These are phyloP conservation scores for Thamnaconus septentrionalis DNA, from an alignment of 2,113 vertebrate species.

Conservation along the genomic window DNA sequence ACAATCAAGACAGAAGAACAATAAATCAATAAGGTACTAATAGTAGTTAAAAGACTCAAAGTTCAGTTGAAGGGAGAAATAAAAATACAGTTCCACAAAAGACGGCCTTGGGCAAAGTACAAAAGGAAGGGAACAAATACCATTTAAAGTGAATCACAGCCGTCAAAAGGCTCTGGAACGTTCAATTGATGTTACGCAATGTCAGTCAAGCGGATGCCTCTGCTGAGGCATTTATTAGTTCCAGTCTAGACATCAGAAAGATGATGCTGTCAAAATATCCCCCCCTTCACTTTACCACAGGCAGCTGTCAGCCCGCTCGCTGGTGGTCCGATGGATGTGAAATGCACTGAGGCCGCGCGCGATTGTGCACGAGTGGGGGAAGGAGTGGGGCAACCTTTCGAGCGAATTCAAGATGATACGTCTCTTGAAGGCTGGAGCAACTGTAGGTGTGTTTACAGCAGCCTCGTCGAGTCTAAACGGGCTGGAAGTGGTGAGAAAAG, in stretches of 20 bases:
- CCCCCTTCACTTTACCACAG: conserved; percentile 45
- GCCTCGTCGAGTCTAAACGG: conserved; percentile 8
- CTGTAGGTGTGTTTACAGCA: conserved; percentile 1
- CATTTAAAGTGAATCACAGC: conserved; percentile 39
- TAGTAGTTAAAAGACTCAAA: conserved; percentile 14
- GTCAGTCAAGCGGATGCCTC: conserved; percentile 55
- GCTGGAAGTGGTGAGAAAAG: not conserved
- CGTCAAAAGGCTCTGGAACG: not conserved
- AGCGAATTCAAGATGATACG: conserved; percentile 10
- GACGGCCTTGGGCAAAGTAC: conserved; percentile 5
- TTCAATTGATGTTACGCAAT: conserved; percentile 42
- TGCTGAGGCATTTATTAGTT: conserved; percentile 54
- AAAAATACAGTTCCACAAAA: conserved; percentile 4
- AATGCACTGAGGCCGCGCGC: conserved; percentile 14
- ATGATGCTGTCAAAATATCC: conserved; percentile 67
- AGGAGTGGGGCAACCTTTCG: too few relatives aligned
- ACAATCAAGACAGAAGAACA: too few relatives aligned
- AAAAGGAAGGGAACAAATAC: conserved; percentile 26
- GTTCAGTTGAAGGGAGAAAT: conserved; percentile 29
- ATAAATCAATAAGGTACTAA: too few relatives aligned
- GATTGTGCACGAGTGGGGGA: conserved; percentile 2
- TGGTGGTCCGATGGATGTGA: conserved; percentile 56
- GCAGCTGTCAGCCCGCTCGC: conserved; percentile 69
- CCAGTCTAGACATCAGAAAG: conserved; percentile 60
- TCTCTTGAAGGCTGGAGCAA: conserved; percentile 9